phyloP scores from a whole-genome alignment of 2,797 vertebrate genomes.

The Rhodeus uyekii region DNA sequence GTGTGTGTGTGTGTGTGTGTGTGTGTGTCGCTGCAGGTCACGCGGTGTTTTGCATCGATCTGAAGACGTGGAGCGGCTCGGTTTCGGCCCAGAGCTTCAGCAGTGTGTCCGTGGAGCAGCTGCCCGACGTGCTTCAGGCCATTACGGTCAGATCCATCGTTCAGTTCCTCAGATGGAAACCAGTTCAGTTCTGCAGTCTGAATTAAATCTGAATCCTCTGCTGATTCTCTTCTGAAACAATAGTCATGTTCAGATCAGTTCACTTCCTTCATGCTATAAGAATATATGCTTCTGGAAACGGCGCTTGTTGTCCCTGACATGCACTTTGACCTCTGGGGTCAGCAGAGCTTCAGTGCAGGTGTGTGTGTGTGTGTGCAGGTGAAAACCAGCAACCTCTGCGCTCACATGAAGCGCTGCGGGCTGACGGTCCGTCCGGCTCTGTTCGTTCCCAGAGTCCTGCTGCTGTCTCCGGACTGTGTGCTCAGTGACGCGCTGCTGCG shows the following conservation, averaged over 20 bases:
- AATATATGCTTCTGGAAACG: no score
- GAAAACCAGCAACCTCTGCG: conserved; percentile 71
- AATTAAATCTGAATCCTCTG: no score
- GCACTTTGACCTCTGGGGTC: no score
- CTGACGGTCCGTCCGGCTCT: conserved; percentile 66
- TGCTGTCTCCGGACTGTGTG: conserved; percentile 74
- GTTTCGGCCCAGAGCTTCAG: conserved; percentile 65
- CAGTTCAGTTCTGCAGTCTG: no score
- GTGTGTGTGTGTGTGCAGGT: conserved; percentile 61
- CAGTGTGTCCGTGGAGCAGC: conserved; percentile 73
- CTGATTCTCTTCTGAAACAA: no score
- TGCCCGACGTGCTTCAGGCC: conserved; percentile 73
- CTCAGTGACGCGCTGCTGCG: conserved; percentile 72
- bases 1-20: not conserved
- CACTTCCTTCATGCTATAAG: no score
- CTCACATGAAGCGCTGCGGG: conserved; percentile 70
- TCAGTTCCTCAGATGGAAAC: not conserved
- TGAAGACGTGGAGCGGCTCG: conserved; percentile 73
- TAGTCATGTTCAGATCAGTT: no score
- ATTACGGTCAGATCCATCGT: conserved; percentile 66
- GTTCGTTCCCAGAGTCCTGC: conserved; percentile 73
- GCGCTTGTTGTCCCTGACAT: no score
- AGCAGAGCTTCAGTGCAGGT: no score
- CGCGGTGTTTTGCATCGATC: conserved; percentile 78
- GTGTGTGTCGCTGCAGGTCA: conserved; percentile 62